phyloP scores from a whole-genome alignment of 2,113 vertebrate genomes.

The Rhinoderma darwinii region DNA sequence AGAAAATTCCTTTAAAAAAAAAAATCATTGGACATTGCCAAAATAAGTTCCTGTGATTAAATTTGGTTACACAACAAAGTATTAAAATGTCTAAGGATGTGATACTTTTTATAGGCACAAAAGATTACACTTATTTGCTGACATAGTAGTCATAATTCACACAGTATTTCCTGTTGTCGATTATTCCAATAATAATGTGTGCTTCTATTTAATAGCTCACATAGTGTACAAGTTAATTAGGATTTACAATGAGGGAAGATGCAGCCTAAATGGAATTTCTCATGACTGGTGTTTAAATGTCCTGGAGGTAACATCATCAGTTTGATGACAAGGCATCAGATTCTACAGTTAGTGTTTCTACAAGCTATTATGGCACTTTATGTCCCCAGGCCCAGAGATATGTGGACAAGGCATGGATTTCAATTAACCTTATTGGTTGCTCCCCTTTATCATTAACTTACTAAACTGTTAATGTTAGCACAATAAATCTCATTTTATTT shows the following conservation, averaged over 20 bases:
- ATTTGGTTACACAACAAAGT: no score
- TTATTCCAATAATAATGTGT: not conserved
- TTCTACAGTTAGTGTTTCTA: slow-evolving; percentile 22
- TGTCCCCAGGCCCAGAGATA: slow-evolving; percentile 30
- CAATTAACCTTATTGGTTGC: slow-evolving; percentile 48
- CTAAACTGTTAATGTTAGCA: slow-evolving; percentile 21
- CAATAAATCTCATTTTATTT: slow-evolving; percentile 11
- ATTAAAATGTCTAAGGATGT: no score
- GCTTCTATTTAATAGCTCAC: not conserved
- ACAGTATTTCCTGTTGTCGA: not conserved
- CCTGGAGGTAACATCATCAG: slow-evolving; percentile 38
- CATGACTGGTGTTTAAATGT: slow-evolving; percentile 27
- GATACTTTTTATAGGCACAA: not conserved
- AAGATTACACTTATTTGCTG: not conserved
- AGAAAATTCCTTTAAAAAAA: no score
- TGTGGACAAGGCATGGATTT: slow-evolving; percentile 42
- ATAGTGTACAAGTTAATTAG: not conserved
- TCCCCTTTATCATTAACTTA: slow-evolving; percentile 1
- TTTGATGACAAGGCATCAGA: slow-evolving; percentile 51
- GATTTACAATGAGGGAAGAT: slow-evolving; percentile 5
- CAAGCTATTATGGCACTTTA: slow-evolving; percentile 41
- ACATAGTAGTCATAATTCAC: not conserved
- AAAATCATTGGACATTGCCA: no score
- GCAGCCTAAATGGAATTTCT: slow-evolving; percentile 23
- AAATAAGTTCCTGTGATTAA: no score